Evolutionary conservation across 2,113 vertebrate genomes (phyloP).

Genomic region (Labrus mixtus): DNA sequence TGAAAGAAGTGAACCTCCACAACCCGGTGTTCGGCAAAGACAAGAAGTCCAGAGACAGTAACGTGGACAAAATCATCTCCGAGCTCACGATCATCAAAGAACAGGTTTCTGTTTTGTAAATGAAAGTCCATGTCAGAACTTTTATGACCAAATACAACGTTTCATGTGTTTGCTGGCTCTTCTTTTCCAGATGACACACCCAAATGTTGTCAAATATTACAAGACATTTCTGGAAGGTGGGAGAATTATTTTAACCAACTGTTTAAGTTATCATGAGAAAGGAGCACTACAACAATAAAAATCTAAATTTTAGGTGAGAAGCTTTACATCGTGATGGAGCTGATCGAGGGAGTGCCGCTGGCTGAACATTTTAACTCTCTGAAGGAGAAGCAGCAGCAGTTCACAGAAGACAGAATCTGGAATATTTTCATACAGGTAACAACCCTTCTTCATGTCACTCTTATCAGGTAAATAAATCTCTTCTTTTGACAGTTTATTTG

Average conservation of each 20-base stretch:
- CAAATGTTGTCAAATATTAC: conserved; percentile 91
- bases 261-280: neutral
- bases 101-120: conserved; percentile 73
- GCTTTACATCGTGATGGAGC: conserved; percentile 93
- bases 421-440: conserved; percentile 92
- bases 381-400: conserved; percentile 89
- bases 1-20: conserved; percentile 94
- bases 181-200: conserved; percentile 88
- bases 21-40: conserved; percentile 92
- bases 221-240: conserved; percentile 94
- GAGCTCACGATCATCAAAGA: conserved; percentile 92
- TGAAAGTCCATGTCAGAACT: too few relatives aligned
- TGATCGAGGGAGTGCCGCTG: conserved; percentile 89
- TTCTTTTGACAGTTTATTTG: neutral
- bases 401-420: conserved; percentile 91
- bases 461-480: neutral
- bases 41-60: conserved; percentile 90
- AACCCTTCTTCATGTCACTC: neutral
- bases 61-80: conserved; percentile 90
- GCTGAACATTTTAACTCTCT: conserved; percentile 90
- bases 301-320: conserved; percentile 81
- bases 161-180: conserved; percentile 18
- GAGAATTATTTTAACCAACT: conserved; percentile 36
- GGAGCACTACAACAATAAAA: neutral
- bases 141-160: neutral